Evolutionary conservation across 2,888 invertebrate species (phyloP).

Genomic region (Drosophila cognata): DNA sequence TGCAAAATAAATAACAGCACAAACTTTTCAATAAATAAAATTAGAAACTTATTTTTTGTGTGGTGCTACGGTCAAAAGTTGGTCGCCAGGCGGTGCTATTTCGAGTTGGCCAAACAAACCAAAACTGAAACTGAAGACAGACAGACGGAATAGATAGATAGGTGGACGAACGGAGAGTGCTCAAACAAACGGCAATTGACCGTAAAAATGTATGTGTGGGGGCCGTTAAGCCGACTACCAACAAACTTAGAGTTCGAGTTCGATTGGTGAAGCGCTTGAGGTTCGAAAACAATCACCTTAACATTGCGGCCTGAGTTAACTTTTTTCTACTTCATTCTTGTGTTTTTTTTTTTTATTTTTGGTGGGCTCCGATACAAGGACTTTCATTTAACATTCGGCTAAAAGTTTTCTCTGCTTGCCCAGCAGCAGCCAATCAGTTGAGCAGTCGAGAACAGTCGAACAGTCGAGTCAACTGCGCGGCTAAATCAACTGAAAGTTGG

Average conservation of each 20-base stretch:
- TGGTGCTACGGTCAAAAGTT: slow-evolving; percentile 68
- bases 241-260: slow-evolving; percentile 26
- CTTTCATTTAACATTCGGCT: slow-evolving; percentile 52
- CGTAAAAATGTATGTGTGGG: slow-evolving; percentile 71
- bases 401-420: slow-evolving; percentile 37
- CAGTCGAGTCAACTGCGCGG: slow-evolving; percentile 60
- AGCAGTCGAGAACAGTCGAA: slow-evolving; percentile 58
- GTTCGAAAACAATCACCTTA: slow-evolving; percentile 79
- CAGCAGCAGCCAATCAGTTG: slow-evolving; percentile 58
- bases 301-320: slow-evolving; percentile 46
- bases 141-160: slow-evolving; percentile 11
- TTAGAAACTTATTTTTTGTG: slow-evolving; percentile 68
- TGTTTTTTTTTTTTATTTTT: not conserved
- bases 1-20: slow-evolving; percentile 75
- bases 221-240: slow-evolving; percentile 44
- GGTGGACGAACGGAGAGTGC: slow-evolving; percentile 12
- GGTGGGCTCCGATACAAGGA: slow-evolving; percentile 24
- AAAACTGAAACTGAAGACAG: slow-evolving; percentile 18
- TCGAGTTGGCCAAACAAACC: slow-evolving; percentile 67
- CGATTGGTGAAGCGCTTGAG: slow-evolving; percentile 68
- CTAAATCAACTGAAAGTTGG: slow-evolving; percentile 78
- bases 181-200: slow-evolving; percentile 79
- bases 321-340: slow-evolving; percentile 9
- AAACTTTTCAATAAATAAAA: slow-evolving; percentile 81
- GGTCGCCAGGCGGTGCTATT: slow-evolving; percentile 65